Evolutionary conservation across 2,888 invertebrate genomes (phyloP).

Genomic region (Pediacus dermestoides): DNA sequence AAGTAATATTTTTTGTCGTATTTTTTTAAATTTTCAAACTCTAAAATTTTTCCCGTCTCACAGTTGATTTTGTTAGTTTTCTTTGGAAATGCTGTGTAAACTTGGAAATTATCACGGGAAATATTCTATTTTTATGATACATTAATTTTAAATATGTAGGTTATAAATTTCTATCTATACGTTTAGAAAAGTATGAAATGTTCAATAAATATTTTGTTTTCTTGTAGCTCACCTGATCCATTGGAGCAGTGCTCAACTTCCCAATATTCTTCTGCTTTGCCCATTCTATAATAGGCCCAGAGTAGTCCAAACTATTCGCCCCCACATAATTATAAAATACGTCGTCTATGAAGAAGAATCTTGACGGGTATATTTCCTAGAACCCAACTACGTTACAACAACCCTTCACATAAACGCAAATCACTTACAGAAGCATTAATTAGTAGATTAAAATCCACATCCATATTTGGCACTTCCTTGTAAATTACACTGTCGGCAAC

Average conservation of each 20-base stretch:
- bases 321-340: constrained; percentile 76
- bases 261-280: constrained; percentile 49
- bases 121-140: no score
- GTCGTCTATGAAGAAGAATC: constrained; percentile 74
- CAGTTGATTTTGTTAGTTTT: no score
- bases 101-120: no score
- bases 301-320: constrained; percentile 60
- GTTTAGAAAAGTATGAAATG: no score
- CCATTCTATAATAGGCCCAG: constrained; percentile 63
- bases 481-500: constrained; percentile 63
- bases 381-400: constrained; percentile 16
- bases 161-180: no score
- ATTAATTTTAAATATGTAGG: no score
- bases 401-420: constrained; percentile 1
- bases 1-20: no score
- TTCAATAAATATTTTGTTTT: no score
- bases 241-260: constrained; percentile 52
- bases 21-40: no score
- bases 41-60: no score
- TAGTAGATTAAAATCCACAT: constrained; percentile 25
- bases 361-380: constrained; percentile 64
- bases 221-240: constrained; percentile 56
- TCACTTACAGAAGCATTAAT: constrained; percentile 28
- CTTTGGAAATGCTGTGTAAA: no score
- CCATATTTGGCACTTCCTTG: constrained; percentile 55